Conservation (phyloP, 2,888 invertebrate species). For the Ligdia adustata region DNA sequence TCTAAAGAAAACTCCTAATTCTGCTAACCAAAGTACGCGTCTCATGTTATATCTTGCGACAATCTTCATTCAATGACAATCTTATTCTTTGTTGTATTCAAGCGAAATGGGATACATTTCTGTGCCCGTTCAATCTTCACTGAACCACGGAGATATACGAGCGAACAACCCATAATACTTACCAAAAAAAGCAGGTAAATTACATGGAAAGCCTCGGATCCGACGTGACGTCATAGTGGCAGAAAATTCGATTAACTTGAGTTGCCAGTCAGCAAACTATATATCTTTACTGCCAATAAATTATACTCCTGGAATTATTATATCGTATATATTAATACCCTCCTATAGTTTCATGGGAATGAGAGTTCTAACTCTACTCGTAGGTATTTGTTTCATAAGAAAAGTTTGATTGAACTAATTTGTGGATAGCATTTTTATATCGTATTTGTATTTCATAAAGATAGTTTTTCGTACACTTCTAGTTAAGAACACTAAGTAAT, state of each 20-base stretch:
- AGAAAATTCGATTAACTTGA: conserved; percentile 73
- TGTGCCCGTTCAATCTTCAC: conserved; percentile 65
- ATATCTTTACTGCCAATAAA: conserved; percentile 57
- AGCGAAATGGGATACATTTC: conserved; percentile 47
- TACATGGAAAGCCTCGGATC: conserved; percentile 52
- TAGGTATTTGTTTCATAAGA: conserved; percentile 19
- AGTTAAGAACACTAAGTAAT: no score
- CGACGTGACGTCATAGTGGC: conserved; percentile 65
- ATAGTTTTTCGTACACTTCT: no score
- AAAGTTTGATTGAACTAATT: conserved; percentile 31
- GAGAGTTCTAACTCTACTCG: conserved; percentile 17
- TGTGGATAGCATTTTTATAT: no score
- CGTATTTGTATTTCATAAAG: no score
- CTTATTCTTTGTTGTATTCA: conserved; percentile 31
- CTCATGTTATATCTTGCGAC: no score
- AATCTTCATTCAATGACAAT: no score
- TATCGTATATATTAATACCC: conserved; percentile 50
- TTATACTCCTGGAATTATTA: conserved; percentile 57
- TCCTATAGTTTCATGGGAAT: conserved; percentile 9
- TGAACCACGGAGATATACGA: conserved; percentile 68
- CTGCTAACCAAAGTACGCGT: no score
- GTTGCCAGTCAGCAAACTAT: conserved; percentile 65
- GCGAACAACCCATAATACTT: conserved; percentile 63
- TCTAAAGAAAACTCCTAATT: no score
- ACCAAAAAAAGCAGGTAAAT: conserved; percentile 59